Conservation (phyloP, 1,140 invertebrate species). For the Drosophila ananassae region DNA sequence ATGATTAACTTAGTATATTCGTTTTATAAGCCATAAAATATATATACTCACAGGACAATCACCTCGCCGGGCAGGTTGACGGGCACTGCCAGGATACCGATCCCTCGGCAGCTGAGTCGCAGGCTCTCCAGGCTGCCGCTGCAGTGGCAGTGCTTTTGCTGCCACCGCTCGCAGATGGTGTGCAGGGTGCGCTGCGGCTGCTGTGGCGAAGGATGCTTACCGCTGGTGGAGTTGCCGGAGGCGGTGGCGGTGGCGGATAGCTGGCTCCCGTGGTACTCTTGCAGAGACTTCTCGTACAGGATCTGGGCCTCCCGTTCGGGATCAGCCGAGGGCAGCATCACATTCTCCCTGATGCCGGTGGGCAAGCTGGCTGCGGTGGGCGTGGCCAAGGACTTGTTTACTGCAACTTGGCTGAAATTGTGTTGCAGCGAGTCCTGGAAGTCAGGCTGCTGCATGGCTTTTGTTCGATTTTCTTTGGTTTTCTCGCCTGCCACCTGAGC, state of each 20-base stretch:
- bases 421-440: constrained; percentile 16
- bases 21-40: too few relatives aligned
- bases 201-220: neutral
- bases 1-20: too few relatives aligned
- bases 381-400: constrained; percentile 40
- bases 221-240: constrained; percentile 2
- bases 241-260: constrained; percentile 12
- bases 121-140: constrained; percentile 68
- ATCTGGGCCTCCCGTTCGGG: constrained; percentile 77
- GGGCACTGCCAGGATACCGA: constrained; percentile 73
- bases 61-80: constrained; percentile 73
- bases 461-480: constrained; percentile 43
- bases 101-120: constrained; percentile 71
- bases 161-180: constrained; percentile 72
- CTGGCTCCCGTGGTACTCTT: constrained; percentile 74
- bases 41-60: constrained; percentile 71
- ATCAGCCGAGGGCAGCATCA: constrained; percentile 77
- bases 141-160: constrained; percentile 76
- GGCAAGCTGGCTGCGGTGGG: constrained; percentile 30
- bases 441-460: constrained; percentile 2
- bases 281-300: constrained; percentile 78
- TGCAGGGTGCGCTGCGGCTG: constrained; percentile 56
- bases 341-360: constrained; percentile 72
- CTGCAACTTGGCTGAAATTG: constrained; percentile 44
- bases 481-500: constrained; percentile 41